A percentile compares a stretch with the other conserved stretches of the same genome.
These are phyloP conservation scores for Lepidotrigona ventralis DNA, from an alignment of 1,140 invertebrate species.

Conservation along the genomic window DNA sequence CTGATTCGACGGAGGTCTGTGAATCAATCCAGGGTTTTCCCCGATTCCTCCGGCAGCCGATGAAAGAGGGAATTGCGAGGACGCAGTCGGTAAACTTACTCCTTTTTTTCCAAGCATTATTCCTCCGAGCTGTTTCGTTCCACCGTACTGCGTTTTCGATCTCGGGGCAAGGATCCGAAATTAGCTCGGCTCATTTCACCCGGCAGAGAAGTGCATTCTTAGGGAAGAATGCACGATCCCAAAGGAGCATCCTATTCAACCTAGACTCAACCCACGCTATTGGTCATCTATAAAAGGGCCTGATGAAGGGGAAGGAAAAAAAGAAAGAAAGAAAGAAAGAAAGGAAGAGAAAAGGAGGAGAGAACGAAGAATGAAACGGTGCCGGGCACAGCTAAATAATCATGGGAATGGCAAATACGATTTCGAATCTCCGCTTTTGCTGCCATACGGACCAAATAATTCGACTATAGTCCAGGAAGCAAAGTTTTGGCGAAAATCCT, in stretches of 20 bases:
- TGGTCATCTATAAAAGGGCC: conserved; percentile 71
- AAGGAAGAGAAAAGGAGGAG: not conserved
- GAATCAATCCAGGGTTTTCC: conserved; percentile 27
- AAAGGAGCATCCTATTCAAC: conserved; percentile 72
- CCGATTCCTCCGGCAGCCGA: conserved; percentile 3
- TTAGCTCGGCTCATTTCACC: conserved; percentile 76
- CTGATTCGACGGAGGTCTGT: not conserved
- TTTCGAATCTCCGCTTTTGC: conserved; percentile 62
- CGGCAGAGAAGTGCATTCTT: conserved; percentile 72
- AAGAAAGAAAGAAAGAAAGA: too few species aligned
- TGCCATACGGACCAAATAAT: conserved; percentile 64
- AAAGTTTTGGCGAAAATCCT: conserved; percentile 71
- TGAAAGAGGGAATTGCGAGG: conserved; percentile 34
- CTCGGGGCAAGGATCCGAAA: conserved; percentile 64
- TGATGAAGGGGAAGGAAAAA: conserved; percentile 38
- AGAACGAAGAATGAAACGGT: conserved; percentile 40
- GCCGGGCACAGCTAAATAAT: conserved; percentile 66
- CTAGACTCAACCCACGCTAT: conserved; percentile 65
- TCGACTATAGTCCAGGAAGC: conserved; percentile 53
- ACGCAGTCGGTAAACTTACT: conserved; percentile 57
- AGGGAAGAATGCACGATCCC: conserved; percentile 58
- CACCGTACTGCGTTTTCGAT: conserved; percentile 17
- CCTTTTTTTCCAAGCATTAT: conserved; percentile 34
- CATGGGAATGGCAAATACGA: conserved; percentile 78
- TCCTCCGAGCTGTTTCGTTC: conserved; percentile 7